A percentile compares a stretch with the other conserved stretches of the same genome.
Conservation (phyloP, 2,113 vertebrate genomes). For the Columba janthina region DNA sequence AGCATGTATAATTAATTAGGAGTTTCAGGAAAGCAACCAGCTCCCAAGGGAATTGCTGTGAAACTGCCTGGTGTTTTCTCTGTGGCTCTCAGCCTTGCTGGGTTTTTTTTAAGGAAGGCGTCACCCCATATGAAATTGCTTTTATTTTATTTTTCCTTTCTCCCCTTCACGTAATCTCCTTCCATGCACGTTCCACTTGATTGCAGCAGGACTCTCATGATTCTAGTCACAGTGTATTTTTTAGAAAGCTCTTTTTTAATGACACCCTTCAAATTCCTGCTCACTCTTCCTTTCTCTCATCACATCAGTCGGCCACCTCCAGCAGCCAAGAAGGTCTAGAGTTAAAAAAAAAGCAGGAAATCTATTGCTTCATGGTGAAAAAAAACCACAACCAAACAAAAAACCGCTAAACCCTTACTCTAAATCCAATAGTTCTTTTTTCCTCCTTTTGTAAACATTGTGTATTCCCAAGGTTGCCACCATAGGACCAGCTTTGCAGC, state of each 20-base stretch:
- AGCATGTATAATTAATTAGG: constrained; percentile 61
- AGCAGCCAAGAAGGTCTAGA: background rate
- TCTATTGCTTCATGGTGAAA: background rate
- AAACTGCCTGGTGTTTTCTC: constrained; percentile 36
- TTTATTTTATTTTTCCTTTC: background rate
- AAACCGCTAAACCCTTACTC: background rate
- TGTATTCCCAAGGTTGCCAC: background rate
- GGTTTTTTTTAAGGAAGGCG: background rate
- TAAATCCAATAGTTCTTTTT: background rate
- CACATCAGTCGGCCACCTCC: background rate
- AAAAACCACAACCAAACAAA: too few species aligned
- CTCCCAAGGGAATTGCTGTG: constrained; percentile 10
- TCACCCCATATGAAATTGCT: background rate
- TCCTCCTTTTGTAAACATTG: background rate
- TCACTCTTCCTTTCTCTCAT: background rate
- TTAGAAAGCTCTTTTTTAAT: background rate
- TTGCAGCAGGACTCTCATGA: background rate
- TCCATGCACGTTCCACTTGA: background rate
- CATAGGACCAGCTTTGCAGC: background rate
- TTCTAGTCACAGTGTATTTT: background rate
- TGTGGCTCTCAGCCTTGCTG: background rate
- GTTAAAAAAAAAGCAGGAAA: background rate
- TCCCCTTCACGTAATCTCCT: background rate
- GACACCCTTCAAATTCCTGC: background rate
- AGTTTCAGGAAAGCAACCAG: constrained; percentile 34